These are phyloP conservation scores for Trissolcus basalis DNA, from an alignment of 1,140 invertebrate genomes.

Conservation along the genomic window DNA sequence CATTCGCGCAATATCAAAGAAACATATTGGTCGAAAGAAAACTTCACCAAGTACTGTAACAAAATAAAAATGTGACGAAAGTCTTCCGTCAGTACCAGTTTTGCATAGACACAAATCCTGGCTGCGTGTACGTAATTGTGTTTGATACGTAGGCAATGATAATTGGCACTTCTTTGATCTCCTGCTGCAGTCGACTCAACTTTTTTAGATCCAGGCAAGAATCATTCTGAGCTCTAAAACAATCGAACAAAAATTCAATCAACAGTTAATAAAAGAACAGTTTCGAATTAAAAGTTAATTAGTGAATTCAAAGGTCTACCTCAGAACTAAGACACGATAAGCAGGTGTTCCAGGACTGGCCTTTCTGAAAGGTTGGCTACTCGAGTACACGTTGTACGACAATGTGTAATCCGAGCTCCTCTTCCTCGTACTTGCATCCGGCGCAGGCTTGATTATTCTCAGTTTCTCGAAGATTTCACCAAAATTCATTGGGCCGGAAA, in stretches of 20 bases:
- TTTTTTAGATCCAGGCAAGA: conserved; percentile 37
- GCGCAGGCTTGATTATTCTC: conserved; percentile 69
- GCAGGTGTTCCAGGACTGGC: conserved; percentile 66
- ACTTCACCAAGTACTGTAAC: no score
- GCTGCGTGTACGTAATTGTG: conserved; percentile 41
- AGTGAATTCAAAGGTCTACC: conserved; percentile 57
- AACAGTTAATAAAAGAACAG: conserved; percentile 7
- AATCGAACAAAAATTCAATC: conserved; percentile 1
- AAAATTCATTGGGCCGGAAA: conserved; percentile 54
- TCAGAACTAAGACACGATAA: conserved; percentile 67
- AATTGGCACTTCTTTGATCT: conserved; percentile 53
- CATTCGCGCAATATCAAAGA: no score
- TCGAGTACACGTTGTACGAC: conserved; percentile 71
- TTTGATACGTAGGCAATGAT: conserved; percentile 50
- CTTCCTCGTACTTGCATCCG: conserved; percentile 65
- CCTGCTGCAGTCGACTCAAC: conserved; percentile 45
- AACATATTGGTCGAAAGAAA: no score
- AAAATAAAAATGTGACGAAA: not conserved
- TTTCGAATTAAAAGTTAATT: no score
- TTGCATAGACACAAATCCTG: conserved; percentile 43
- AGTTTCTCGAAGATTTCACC: conserved; percentile 68
- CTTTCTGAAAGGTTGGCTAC: conserved; percentile 67
- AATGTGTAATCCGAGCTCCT: conserved; percentile 66
- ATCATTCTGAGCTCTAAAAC: conserved; percentile 36
- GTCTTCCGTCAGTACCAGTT: conserved; percentile 38